Base-by-base conservation (phyloP, 2,113 vertebrate species). In the Panthera leo region DNA sequence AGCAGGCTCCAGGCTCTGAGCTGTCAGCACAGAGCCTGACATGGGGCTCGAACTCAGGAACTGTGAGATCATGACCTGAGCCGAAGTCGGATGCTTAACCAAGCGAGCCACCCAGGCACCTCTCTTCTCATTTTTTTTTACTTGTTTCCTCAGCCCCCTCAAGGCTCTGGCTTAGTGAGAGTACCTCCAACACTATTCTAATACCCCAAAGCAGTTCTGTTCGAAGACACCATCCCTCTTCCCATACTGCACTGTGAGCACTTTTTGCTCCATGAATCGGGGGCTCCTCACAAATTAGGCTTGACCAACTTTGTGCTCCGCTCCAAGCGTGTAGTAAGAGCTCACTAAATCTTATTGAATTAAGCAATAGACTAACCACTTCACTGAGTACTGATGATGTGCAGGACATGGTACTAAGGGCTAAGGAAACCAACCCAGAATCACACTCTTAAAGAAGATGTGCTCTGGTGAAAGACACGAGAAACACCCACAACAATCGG, bases 401-500 rank as follows among this genome's bases (percentile, higher is more conserved):
- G 11, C 15, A 18, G 51, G 67, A 13, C 34, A 14, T 55, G 36
- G 18, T 23, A 3, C 29, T 3, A 48, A 58, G 18, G 55, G 9
- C 51, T 48, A 16, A 63, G 67, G 15, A 51, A 82, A 58, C 76
- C 68, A 63, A 63, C 21, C 27, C 3, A 73, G 23, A 75, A 13
- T 27, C 27, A 4, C 61, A 34, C 27, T 48, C 63, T 78, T 75
- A 19, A 65, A 79, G 63, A 48, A 63, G 14, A 36, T 2, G 42
- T 7, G 11, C 15, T 1, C 27, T 61, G 45, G 7, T 19, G 1
- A 1, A 27, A 19, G 14, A 51, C 2, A 51, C 11, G 8, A 65
- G 79, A 83, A 9, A 4, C 14, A 10, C 0, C 0, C 12, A 84
- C 36, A 80, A 86, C 15, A 15, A 6, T 42, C 6, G 3, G 55